A percentile compares a stretch with the other conserved stretches of the same genome.
Conservation (phyloP, 2,113 vertebrate genomes). For the Corvus moneduloides region DNA sequence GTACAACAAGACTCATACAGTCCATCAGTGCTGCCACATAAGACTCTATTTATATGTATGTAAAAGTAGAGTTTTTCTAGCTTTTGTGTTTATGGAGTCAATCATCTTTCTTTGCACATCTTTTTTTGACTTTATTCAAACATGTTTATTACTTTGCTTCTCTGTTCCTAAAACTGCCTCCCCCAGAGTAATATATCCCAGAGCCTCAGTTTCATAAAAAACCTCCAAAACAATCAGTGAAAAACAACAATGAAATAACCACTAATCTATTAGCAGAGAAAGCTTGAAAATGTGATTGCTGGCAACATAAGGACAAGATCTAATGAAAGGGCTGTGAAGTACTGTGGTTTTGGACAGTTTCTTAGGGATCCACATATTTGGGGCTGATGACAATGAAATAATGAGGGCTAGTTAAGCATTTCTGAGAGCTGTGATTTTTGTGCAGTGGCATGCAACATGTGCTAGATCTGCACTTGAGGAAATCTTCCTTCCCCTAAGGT, state of each 20-base stretch:
- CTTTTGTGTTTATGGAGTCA: background rate
- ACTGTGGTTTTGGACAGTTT: background rate
- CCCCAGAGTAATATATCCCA: background rate
- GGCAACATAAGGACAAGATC: background rate
- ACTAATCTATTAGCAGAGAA: background rate
- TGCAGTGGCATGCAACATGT: background rate
- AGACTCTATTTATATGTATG: background rate
- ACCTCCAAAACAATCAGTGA: background rate
- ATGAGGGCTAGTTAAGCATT: background rate
- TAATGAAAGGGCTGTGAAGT: background rate
- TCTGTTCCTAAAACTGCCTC: background rate
- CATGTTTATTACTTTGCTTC: background rate
- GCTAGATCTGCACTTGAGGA: background rate
- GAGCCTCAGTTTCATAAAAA: background rate
- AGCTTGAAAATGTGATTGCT: background rate
- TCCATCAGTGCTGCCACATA: background rate
- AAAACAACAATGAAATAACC: background rate
- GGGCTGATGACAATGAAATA: background rate
- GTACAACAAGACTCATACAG: background rate
- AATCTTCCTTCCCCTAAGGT: background rate
- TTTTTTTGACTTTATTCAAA: background rate
- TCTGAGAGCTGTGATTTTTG: background rate
- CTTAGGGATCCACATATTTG: background rate
- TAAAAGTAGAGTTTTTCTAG: background rate
- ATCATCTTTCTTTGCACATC: background rate